Percentiles rank a stretch among this genome's conserved stretches.
These are phyloP conservation scores for Thereuonema tuberculata DNA, from an alignment of 1,140 invertebrate genomes.

Conservation along the genomic window DNA sequence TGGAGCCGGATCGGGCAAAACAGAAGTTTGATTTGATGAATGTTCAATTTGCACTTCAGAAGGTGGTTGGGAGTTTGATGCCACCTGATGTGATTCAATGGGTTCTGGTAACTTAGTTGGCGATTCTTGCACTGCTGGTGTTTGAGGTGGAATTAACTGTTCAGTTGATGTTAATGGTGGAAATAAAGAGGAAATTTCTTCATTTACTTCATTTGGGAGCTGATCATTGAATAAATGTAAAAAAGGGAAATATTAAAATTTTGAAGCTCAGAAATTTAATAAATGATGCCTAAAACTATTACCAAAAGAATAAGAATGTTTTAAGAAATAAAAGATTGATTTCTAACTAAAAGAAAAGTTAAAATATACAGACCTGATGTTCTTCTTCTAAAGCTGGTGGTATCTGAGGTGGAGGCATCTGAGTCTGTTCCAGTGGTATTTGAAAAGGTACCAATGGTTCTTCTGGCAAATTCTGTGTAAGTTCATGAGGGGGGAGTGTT, in stretches of 20 bases:
- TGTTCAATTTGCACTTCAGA: not conserved
- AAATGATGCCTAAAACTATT: too few relatives aligned
- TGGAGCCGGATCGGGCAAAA: too few relatives aligned
- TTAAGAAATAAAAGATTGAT: too few relatives aligned
- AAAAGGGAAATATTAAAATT: too few relatives aligned
- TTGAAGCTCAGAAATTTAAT: too few relatives aligned
- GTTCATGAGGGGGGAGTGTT: not conserved
- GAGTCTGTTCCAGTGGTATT: too few relatives aligned
- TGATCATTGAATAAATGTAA: not conserved
- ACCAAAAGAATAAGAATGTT: too few relatives aligned
- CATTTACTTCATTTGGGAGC: not conserved
- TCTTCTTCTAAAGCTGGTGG: too few relatives aligned
- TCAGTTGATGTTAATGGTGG: not conserved
- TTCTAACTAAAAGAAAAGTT: too few relatives aligned
- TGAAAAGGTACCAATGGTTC: not conserved
- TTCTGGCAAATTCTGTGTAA: not conserved
- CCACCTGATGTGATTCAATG: not conserved
- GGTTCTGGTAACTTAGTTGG: not conserved
- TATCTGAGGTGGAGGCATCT: too few relatives aligned
- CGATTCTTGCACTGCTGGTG: not conserved
- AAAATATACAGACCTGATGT: too few relatives aligned
- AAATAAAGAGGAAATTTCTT: too few relatives aligned
- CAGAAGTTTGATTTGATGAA: not conserved
- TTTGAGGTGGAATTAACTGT: not conserved
- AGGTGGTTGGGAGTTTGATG: not conserved